These are phyloP conservation scores for Euleptes europaea DNA, from an alignment of 2,113 vertebrate genomes.

Conservation along the genomic window DNA sequence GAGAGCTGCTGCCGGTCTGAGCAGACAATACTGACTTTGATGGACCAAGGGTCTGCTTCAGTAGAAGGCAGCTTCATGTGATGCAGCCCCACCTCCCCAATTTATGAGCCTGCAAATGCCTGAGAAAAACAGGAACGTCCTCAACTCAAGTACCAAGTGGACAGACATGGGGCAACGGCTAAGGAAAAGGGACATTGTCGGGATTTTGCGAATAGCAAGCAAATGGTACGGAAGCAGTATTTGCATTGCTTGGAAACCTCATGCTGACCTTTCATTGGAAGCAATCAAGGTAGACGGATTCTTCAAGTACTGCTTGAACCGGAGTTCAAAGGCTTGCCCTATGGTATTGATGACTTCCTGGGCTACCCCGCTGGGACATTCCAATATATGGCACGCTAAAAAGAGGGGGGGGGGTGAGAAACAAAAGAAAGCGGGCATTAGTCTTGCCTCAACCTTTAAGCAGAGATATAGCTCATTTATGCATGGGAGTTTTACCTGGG, in stretches of 20 bases:
- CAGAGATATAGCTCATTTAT: no score
- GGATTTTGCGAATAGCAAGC: background rate
- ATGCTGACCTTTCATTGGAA: constrained; percentile 81
- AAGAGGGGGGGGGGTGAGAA: constrained; percentile 3
- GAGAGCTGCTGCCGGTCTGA: no score
- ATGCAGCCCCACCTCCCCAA: no score
- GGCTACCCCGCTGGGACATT: constrained; percentile 83
- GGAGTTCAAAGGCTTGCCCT: constrained; percentile 91
- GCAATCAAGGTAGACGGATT: constrained; percentile 76
- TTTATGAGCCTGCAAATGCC: no score
- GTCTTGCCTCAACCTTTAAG: background rate
- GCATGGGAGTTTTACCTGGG: no score
- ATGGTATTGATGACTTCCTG: constrained; percentile 89
- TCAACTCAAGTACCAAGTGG: no score
- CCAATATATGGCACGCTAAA: constrained; percentile 91
- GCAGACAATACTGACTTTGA: no score
- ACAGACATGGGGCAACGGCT: no score
- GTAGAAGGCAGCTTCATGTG: no score
- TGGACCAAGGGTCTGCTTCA: no score
- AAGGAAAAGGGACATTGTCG: background rate
- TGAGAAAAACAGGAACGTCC: no score
- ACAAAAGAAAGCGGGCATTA: background rate
- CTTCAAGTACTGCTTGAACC: constrained; percentile 89
- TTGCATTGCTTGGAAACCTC: constrained; percentile 27
- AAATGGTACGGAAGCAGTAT: background rate